Percentiles rank a stretch among this genome's conserved stretches.
Conservation (phyloP, 1,140 invertebrate genomes). For the Brachionus manjavacas region DNA sequence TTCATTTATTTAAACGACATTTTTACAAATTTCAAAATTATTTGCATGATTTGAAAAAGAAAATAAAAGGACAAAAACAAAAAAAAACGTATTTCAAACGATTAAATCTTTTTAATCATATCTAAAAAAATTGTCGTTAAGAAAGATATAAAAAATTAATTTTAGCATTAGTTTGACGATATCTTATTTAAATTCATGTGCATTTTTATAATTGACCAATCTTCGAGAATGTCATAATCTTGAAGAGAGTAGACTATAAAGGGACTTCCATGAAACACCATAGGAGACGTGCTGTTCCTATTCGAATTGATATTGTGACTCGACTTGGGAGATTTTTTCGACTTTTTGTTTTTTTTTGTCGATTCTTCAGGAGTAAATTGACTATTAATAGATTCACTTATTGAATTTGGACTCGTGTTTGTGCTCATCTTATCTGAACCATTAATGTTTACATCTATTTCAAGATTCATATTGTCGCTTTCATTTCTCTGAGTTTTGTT, state of each 20-base stretch:
- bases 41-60: background rate
- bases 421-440: background rate
- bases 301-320: background rate
- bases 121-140: background rate
- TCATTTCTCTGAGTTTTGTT: background rate
- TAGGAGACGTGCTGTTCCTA: background rate
- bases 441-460: background rate
- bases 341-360: slow-evolving; percentile 4
- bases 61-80: background rate
- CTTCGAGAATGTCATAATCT: slow-evolving; percentile 41
- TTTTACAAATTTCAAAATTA: background rate
- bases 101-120: background rate
- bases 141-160: background rate
- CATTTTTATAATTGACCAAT: slow-evolving; percentile 41
- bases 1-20: background rate
- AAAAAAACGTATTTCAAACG: background rate
- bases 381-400: background rate
- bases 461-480: background rate
- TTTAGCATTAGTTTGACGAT: background rate
- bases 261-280: background rate
- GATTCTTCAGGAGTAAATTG: background rate
- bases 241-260: slow-evolving; percentile 37
- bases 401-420: background rate
- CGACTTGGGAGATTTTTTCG: slow-evolving; percentile 8
- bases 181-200: slow-evolving; percentile 25